Evolutionary conservation across 1,140 invertebrate species (phyloP).

Genomic region (Geopemphigus sp.): DNA sequence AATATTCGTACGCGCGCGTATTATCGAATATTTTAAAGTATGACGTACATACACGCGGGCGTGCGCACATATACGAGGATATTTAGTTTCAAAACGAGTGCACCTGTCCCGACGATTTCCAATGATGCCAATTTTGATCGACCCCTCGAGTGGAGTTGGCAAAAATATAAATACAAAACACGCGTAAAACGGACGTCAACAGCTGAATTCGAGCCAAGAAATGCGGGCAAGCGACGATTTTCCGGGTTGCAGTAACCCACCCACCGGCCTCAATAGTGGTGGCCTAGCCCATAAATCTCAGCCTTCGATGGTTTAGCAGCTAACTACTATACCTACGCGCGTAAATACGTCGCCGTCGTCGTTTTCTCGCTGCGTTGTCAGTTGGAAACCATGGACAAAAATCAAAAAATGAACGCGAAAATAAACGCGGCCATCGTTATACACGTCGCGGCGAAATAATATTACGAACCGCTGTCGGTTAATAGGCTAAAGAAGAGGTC

Average conservation of each 20-base stretch:
- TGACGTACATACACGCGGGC: no score
- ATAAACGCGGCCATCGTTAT: not conserved
- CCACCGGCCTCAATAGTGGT: not conserved
- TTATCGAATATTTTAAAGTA: not conserved
- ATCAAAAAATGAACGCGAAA: not conserved
- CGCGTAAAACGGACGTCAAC: not conserved
- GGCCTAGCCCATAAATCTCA: slow-evolving; percentile 14
- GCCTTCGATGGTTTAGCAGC: slow-evolving; percentile 27
- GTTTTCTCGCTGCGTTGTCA: not conserved
- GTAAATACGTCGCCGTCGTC: not conserved
- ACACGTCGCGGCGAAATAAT: not conserved
- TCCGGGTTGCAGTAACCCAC: slow-evolving; percentile 21
- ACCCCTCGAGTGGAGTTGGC: not conserved
- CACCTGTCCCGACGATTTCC: not conserved
- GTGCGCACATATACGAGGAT: not conserved
- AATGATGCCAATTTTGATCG: slow-evolving; percentile 20
- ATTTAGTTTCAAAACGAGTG: not conserved
- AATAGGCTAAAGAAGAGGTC: not conserved
- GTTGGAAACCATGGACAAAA: not conserved
- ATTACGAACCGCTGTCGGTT: not conserved
- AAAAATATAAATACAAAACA: slow-evolving; percentile 14
- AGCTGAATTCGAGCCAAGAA: slow-evolving; percentile 30
- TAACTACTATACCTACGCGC: not conserved
- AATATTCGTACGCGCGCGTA: not conserved
- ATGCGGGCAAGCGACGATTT: slow-evolving; percentile 2